Evolutionary conservation across 37 sponge, comb jelly and placozoan species (phyloP).

Genomic region (Beroe ovata): DNA sequence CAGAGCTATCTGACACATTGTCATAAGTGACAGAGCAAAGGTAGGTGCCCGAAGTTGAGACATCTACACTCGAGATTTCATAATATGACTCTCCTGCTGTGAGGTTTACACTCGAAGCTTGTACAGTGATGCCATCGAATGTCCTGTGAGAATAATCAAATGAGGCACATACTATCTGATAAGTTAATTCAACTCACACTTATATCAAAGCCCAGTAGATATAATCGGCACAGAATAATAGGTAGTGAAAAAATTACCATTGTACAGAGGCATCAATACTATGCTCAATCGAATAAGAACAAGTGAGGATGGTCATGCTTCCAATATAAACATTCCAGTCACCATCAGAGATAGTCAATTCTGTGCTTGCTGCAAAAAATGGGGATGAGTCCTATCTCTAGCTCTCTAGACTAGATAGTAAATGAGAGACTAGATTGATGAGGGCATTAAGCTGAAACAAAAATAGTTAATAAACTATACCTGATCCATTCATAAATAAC

Average conservation of each 20-base stretch:
- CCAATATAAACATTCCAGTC: neutral
- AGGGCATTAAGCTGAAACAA: no score
- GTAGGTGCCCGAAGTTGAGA: neutral
- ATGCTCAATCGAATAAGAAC: neutral
- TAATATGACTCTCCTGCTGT: neutral
- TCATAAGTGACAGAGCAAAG: neutral
- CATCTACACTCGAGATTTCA: neutral
- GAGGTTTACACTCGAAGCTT: neutral
- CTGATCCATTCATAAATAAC: no score
- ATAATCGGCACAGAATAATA: no score
- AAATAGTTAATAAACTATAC: no score
- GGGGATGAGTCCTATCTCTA: no score
- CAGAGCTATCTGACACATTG: neutral
- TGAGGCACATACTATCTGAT: no score
- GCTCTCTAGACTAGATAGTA: no score
- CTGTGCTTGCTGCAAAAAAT: neutral
- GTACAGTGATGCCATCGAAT: neutral
- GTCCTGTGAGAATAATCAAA: neutral
- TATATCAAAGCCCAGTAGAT: no score
- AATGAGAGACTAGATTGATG: no score
- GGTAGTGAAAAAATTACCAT: no score
- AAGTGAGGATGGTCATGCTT: neutral
- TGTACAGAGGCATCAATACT: no score
- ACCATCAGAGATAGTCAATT: neutral
- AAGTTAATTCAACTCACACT: no score